Evolutionary conservation across 1,140 invertebrate genomes (phyloP).

Genomic region (Musca vetustissima): DNA sequence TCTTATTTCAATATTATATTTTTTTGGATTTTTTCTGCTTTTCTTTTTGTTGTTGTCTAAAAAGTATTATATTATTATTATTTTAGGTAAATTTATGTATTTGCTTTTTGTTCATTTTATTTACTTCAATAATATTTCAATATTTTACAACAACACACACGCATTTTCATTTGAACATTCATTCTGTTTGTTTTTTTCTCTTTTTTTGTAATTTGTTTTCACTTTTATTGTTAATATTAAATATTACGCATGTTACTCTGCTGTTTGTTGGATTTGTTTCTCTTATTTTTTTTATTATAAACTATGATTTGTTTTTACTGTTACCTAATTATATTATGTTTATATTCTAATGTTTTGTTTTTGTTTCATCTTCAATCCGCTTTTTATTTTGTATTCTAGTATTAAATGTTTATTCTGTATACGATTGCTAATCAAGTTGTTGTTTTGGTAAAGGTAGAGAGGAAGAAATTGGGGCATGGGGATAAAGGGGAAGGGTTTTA

Average conservation of each 20-base stretch:
- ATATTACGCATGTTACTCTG: slow-evolving; percentile 11
- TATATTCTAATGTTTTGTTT: slow-evolving; percentile 26
- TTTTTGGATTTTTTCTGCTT: background rate
- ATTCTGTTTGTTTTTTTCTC: slow-evolving; percentile 15
- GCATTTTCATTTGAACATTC: too few relatives aligned
- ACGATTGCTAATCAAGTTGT: slow-evolving; percentile 27
- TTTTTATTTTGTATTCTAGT: slow-evolving; percentile 26
- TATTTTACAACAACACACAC: slow-evolving; percentile 9
- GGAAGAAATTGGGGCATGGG: too few relatives aligned
- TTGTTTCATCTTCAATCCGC: slow-evolving; percentile 5
- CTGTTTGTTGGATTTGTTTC: slow-evolving; percentile 6
- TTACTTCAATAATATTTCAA: slow-evolving; percentile 1
- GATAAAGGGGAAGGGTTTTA: too few relatives aligned
- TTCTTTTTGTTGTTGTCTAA: slow-evolving; percentile 18
- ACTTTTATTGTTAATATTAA: slow-evolving; percentile 3
- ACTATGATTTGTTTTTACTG: slow-evolving; percentile 30
- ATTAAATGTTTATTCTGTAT: slow-evolving; percentile 25
- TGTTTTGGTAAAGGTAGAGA: background rate
- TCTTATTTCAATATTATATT: background rate
- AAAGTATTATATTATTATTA: slow-evolving; percentile 17
- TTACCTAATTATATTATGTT: slow-evolving; percentile 31
- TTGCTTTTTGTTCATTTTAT: slow-evolving; percentile 4
- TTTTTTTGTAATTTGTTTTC: background rate
- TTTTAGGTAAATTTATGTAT: background rate
- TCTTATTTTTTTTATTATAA: slow-evolving; percentile 25